Evolutionary conservation across 2,797 vertebrate genomes (phyloP).

Genomic region (Acanthurus tractus): DNA sequence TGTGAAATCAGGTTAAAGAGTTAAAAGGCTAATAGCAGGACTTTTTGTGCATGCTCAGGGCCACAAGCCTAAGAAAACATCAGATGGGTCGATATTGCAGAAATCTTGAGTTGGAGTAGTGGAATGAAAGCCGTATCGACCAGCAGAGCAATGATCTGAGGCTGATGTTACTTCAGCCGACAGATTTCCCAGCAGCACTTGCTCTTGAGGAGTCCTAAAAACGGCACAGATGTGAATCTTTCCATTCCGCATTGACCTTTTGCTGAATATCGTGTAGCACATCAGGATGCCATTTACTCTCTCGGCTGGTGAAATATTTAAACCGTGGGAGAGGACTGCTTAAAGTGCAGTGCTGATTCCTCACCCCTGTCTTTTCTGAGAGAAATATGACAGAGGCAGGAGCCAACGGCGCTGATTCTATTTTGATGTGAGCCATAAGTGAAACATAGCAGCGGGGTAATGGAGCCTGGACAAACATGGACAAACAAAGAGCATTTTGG

Average conservation of each 20-base stretch:
- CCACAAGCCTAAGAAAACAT: slow-evolving; percentile 43
- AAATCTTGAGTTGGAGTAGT: slow-evolving; percentile 45
- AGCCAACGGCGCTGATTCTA: slow-evolving; percentile 24
- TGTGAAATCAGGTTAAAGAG: slow-evolving; percentile 23
- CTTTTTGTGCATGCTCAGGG: slow-evolving; percentile 13
- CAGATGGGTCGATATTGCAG: slow-evolving; percentile 47
- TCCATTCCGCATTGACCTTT: slow-evolving; percentile 82
- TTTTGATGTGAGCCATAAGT: slow-evolving; percentile 68
- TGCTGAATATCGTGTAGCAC: slow-evolving; percentile 66
- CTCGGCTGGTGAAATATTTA: slow-evolving; percentile 84
- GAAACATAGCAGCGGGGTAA: slow-evolving; percentile 55
- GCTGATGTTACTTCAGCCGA: slow-evolving; percentile 60
- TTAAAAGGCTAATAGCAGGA: slow-evolving; percentile 19
- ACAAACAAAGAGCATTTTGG: slow-evolving; percentile 57
- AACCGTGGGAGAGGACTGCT: slow-evolving; percentile 59
- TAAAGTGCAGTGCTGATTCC: slow-evolving; percentile 53
- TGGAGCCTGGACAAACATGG: slow-evolving; percentile 17
- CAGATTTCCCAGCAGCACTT: slow-evolving; percentile 75
- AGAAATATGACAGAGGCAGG: slow-evolving; percentile 51
- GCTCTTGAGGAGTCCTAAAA: slow-evolving; percentile 70
- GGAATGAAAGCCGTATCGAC: slow-evolving; percentile 69
- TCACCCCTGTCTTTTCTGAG: slow-evolving; percentile 31
- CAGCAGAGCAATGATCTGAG: slow-evolving; percentile 59
- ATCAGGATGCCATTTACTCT: slow-evolving; percentile 78
- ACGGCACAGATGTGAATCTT: slow-evolving; percentile 73